Conservation (phyloP, 2,113 vertebrate genomes). For the Hylia prasina region DNA sequence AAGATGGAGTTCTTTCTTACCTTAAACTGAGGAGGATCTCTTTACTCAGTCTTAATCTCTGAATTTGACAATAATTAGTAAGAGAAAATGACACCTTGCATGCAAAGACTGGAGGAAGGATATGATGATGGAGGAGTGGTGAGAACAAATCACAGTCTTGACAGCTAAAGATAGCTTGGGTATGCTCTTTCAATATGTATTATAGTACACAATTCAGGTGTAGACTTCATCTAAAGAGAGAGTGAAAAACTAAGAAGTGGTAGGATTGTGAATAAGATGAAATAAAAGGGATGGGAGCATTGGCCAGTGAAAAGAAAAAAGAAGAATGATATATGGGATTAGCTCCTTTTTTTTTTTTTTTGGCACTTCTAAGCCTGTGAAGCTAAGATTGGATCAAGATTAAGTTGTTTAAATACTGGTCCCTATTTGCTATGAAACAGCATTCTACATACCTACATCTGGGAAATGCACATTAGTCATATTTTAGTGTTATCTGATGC, state of each 20-base stretch:
- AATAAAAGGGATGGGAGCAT: background rate
- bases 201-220: background rate
- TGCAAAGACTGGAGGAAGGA: constrained; percentile 1
- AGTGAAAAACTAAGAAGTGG: background rate
- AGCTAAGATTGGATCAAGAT: background rate
- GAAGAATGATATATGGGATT: background rate
- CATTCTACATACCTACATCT: background rate
- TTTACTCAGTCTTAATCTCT: background rate
- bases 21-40: background rate
- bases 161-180: background rate
- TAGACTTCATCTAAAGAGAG: background rate
- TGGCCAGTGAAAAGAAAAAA: background rate
- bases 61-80: background rate
- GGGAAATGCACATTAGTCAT: background rate
- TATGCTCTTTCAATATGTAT: background rate
- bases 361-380: background rate
- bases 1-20: background rate
- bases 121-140: constrained; percentile 8
- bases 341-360: background rate
- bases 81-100: background rate
- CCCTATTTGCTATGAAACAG: background rate
- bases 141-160: background rate
- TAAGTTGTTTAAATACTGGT: background rate
- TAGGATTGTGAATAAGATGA: background rate
- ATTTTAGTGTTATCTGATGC: background rate